These are phyloP conservation scores for Aegithalos caudatus DNA, from an alignment of 2,113 vertebrate genomes.

Conservation along the genomic window DNA sequence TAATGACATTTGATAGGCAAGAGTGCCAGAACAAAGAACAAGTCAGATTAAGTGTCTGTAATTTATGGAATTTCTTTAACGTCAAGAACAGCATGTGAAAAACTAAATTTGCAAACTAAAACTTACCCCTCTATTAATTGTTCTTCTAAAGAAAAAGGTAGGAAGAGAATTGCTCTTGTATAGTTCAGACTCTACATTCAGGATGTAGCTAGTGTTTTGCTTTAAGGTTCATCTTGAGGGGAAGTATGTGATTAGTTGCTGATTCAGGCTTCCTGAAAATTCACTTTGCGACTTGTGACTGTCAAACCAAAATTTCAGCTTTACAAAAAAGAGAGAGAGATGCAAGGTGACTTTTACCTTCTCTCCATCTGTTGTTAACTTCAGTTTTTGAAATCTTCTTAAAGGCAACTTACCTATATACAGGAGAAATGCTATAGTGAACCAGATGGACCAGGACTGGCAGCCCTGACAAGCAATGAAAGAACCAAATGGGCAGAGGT, in stretches of 20 bases:
- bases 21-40: not conserved
- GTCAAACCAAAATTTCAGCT: not conserved
- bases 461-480: slow-evolving; percentile 86
- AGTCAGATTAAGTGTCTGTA: not conserved
- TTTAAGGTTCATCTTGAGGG: not conserved
- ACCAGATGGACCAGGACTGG: slow-evolving; percentile 82
- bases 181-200: not conserved
- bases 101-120: not conserved
- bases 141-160: not conserved
- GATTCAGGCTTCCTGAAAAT: not conserved
- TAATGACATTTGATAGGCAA: not conserved
- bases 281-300: not conserved
- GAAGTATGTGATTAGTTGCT: not conserved
- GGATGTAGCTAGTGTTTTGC: not conserved
- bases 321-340: not conserved
- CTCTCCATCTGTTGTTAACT: not conserved
- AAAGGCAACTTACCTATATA: slow-evolving; percentile 86
- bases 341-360: not conserved
- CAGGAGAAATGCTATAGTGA: slow-evolving; percentile 77
- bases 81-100: not conserved
- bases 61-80: not conserved
- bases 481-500: slow-evolving; percentile 93
- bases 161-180: not conserved
- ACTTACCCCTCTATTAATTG: not conserved
- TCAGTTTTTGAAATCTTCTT: slow-evolving; percentile 27